These are phyloP conservation scores for Acridotheres tristis DNA, from an alignment of 2,797 vertebrate species.

Conservation along the genomic window DNA sequence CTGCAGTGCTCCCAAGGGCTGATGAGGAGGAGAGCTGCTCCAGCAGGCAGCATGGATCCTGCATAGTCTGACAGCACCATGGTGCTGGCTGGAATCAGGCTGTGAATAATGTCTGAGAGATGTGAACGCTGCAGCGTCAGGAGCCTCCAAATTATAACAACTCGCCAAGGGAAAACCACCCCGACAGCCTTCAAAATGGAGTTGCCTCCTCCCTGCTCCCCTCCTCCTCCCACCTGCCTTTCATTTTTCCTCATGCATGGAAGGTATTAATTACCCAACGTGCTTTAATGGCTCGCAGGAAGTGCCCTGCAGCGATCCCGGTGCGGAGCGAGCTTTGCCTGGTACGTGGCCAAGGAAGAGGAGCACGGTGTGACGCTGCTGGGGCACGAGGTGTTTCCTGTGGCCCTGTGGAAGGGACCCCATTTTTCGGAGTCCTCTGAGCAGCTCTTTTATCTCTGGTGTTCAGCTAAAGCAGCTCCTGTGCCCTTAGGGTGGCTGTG, in stretches of 20 bases:
- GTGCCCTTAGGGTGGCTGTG: neutral
- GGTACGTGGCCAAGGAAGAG: neutral
- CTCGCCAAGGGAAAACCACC: neutral
- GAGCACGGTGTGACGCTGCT: accelerated
- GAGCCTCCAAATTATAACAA: neutral
- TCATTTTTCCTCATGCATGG: slow-evolving; percentile 47
- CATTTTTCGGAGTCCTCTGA: neutral
- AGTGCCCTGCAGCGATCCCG: neutral
- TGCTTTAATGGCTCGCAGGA: slow-evolving; percentile 41
- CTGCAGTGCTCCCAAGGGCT: neutral
- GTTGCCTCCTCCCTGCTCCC: neutral
- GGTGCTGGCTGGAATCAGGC: neutral
- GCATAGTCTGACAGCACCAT: accelerated
- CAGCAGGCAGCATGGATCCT: neutral
- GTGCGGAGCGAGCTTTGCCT: neutral
- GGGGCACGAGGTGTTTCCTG: neutral
- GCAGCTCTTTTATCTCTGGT: neutral
- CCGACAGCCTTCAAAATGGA: neutral
- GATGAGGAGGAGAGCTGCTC: neutral
- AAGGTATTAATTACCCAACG: slow-evolving; percentile 52
- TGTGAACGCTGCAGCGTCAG: accelerated
- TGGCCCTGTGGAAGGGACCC: neutral
- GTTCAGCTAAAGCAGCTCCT: neutral
- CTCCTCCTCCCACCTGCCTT: slow-evolving; percentile 40
- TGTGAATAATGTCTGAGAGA: neutral